Evolutionary conservation across 2,113 vertebrate genomes (phyloP).

Genomic region (Phocoena phocoena): DNA sequence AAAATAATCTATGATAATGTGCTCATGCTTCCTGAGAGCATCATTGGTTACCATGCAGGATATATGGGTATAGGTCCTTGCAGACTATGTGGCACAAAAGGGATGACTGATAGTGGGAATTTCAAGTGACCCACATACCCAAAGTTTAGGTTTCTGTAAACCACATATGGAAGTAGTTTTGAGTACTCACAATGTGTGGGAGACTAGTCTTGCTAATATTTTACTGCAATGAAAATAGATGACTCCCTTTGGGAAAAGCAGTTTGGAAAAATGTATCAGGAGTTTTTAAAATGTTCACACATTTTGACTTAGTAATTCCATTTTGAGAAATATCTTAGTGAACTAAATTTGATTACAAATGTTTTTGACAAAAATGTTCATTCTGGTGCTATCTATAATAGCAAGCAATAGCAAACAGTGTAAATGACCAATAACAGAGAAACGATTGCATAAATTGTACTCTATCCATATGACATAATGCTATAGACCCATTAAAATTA

Average conservation of each 20-base stretch:
- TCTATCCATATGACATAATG: background rate
- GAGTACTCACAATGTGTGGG: background rate
- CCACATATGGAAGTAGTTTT: conserved; percentile 40
- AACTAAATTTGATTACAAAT: background rate
- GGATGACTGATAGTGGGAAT: background rate
- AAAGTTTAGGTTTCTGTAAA: background rate
- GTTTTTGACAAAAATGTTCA: background rate
- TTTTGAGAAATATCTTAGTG: background rate
- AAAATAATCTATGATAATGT: background rate
- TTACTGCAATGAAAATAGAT: conserved; percentile 17
- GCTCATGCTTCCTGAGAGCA: background rate
- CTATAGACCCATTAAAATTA: background rate
- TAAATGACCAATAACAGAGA: background rate
- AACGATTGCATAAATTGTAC: background rate
- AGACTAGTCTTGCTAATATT: background rate
- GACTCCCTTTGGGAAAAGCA: background rate
- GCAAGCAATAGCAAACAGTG: background rate
- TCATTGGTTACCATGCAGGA: background rate
- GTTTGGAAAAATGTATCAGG: conserved; percentile 1
- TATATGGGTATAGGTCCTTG: background rate
- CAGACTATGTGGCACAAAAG: background rate
- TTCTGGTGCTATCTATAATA: background rate
- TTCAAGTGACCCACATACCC: background rate
- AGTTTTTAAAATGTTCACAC: background rate
- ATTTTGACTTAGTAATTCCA: background rate